Percentiles rank a stretch among this genome's conserved stretches.
phyloP scores from a whole-genome alignment of 2,888 invertebrate genomes.

The Andrena flavipes region DNA sequence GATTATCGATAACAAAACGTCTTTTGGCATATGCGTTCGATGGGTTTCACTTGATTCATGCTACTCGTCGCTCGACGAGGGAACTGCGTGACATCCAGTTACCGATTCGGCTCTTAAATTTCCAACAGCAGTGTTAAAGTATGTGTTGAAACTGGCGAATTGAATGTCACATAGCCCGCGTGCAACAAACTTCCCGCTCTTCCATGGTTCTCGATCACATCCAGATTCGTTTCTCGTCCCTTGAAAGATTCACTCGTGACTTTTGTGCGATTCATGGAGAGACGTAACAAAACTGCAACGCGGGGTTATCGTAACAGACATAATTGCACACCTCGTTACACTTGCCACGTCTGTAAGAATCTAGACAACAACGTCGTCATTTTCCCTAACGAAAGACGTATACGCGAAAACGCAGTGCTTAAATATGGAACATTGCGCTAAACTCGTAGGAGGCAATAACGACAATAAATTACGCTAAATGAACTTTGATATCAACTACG shows the following conservation, averaged over 20 bases:
- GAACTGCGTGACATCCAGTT: background rate
- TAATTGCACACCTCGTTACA: constrained; percentile 12
- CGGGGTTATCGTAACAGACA: constrained; percentile 6
- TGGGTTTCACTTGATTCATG: constrained; percentile 12
- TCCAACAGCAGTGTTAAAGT: background rate
- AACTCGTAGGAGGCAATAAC: constrained; percentile 64
- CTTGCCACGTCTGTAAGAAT: constrained; percentile 9
- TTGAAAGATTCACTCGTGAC: constrained; percentile 12
- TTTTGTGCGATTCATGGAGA: constrained; percentile 46
- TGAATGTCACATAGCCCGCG: background rate
- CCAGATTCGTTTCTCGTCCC: background rate
- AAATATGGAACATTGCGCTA: constrained; percentile 32
- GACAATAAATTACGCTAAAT: constrained; percentile 69
- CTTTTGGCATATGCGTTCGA: constrained; percentile 1
- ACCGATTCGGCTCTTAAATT: constrained; percentile 4
- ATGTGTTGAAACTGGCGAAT: background rate
- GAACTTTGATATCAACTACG: constrained; percentile 37
- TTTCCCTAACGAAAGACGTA: constrained; percentile 20
- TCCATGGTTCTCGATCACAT: background rate
- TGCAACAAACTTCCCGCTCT: background rate
- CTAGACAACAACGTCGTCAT: constrained; percentile 7
- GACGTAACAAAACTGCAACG: constrained; percentile 32
- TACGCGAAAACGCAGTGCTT: constrained; percentile 8
- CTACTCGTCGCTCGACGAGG: background rate
- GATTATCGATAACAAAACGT: constrained; percentile 38